Conservation (phyloP, 2,797 vertebrate genomes). For the Anas georgica region DNA sequence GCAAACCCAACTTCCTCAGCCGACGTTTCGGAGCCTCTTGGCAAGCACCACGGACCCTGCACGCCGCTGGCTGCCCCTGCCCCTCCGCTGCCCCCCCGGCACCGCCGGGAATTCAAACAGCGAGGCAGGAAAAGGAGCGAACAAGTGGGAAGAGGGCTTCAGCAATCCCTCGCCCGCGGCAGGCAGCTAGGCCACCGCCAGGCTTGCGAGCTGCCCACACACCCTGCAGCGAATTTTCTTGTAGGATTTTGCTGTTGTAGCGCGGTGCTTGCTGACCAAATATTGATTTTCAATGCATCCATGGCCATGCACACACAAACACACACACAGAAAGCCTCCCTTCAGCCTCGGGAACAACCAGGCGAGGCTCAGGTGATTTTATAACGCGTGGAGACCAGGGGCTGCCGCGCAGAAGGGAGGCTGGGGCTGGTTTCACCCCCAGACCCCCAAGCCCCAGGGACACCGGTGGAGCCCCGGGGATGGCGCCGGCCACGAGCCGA, state of each 20-base stretch:
- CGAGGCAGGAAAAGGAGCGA: background rate
- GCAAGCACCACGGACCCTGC: no score
- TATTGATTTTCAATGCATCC: rapidly evolving
- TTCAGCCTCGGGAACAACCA: background rate
- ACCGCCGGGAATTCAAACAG: background rate
- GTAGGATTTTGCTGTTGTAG: background rate
- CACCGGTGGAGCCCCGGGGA: rapidly evolving
- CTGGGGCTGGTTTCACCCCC: background rate
- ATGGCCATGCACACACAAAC: rapidly evolving
- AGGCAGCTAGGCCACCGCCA: constrained; percentile 39
- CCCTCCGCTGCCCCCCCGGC: background rate
- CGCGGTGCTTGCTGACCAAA: background rate
- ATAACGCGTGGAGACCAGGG: background rate
- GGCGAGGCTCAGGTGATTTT: background rate
- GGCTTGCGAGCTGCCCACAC: constrained; percentile 21
- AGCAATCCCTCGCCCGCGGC: background rate
- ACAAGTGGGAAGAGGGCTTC: background rate
- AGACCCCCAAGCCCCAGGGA: rapidly evolving
- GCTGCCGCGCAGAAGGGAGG: background rate
- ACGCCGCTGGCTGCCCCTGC: background rate
- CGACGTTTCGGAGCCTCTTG: background rate
- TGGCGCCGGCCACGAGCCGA: rapidly evolving
- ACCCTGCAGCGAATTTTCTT: background rate
- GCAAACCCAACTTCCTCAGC: background rate
- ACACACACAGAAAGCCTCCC: background rate